Percentiles rank a stretch among this genome's conserved stretches.
These are phyloP conservation scores for Xerus inauris DNA, from an alignment of 2,113 vertebrate species.

Conservation along the genomic window DNA sequence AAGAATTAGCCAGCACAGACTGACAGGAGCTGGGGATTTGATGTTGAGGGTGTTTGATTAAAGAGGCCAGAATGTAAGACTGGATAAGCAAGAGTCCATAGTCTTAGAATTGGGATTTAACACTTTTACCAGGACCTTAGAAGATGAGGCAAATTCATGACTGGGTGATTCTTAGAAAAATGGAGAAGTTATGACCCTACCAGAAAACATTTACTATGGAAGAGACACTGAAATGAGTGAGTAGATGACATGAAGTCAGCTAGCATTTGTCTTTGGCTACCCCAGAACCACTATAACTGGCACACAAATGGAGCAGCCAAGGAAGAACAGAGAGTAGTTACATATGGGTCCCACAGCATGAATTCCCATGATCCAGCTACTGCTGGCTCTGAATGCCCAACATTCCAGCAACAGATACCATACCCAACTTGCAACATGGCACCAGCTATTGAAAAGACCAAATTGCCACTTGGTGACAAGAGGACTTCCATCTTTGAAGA, in stretches of 20 bases:
- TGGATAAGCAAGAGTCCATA: neutral
- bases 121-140: neutral
- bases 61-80: neutral
- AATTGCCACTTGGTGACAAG: neutral
- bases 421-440: neutral
- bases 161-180: neutral
- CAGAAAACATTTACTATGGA: neutral
- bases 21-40: neutral
- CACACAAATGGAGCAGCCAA: neutral
- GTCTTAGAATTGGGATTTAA: neutral
- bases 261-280: neutral
- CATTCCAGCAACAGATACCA: neutral
- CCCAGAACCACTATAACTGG: neutral
- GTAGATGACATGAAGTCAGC: neutral
- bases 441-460: neutral
- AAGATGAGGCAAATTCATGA: neutral
- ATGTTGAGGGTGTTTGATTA: neutral
- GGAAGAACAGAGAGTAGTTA: neutral
- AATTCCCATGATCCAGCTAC: neutral
- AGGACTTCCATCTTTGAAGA: neutral
- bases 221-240: neutral
- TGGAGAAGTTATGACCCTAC: neutral
- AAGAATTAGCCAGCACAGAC: neutral
- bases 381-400: neutral
- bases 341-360: neutral